Conservation (phyloP, 1,140 invertebrate genomes). For the Lepidurus packardi region DNA sequence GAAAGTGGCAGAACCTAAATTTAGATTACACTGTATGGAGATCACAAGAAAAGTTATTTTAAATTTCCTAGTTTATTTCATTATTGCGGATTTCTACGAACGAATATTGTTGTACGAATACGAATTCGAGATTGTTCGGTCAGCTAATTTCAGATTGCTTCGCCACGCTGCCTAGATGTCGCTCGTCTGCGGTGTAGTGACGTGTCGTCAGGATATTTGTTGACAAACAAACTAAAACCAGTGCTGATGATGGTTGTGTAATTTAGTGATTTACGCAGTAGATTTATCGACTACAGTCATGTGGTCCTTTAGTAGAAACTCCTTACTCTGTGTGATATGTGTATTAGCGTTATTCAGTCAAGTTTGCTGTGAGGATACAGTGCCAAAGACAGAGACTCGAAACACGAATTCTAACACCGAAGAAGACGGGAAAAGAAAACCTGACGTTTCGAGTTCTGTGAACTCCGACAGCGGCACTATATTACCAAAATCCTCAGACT, state of each 20-base stretch:
- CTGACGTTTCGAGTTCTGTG: background rate
- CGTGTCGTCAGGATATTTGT: constrained; percentile 4
- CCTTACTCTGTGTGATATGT: background rate
- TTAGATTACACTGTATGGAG: background rate
- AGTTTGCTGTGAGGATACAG: background rate
- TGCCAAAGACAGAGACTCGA: background rate
- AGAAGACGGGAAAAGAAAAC: background rate
- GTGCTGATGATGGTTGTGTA: constrained; percentile 2
- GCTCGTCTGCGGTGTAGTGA: background rate
- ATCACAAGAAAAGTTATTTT: background rate
- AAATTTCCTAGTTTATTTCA: background rate
- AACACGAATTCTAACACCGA: background rate
- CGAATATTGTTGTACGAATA: background rate
- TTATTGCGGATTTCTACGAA: constrained; percentile 4
- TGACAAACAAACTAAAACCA: background rate
- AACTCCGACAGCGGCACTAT: background rate
- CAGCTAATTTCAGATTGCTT: background rate
- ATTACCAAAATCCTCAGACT: background rate
- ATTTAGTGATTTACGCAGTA: background rate
- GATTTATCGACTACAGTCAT: background rate
- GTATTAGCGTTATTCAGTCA: background rate
- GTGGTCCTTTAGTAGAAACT: background rate
- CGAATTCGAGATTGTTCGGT: background rate
- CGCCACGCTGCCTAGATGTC: background rate
- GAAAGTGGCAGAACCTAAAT: background rate